A percentile compares a stretch with the other conserved stretches of the same genome.
These are phyloP conservation scores for Rutilus rutilus DNA, from an alignment of 2,113 vertebrate species.

Conservation along the genomic window DNA sequence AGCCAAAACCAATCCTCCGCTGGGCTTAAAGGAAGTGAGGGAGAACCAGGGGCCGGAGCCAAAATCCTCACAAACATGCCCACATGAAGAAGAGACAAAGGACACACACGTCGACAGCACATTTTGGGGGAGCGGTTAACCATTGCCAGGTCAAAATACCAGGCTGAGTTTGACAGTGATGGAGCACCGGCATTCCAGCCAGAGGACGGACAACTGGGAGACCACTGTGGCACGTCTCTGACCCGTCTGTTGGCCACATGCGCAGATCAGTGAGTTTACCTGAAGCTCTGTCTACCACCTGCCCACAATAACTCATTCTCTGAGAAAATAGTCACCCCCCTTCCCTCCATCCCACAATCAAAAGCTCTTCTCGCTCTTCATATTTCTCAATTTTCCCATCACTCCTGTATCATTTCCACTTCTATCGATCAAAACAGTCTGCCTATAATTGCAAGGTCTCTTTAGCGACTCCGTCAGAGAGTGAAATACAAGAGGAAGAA, in stretches of 20 bases:
- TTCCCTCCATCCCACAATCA: constrained; percentile 19
- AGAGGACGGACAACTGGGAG: constrained; percentile 37
- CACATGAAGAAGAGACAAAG: constrained; percentile 7
- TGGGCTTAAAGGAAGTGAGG: constrained; percentile 14
- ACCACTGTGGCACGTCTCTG: constrained; percentile 14
- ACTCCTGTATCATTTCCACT: constrained; percentile 54
- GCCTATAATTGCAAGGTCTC: constrained; percentile 64
- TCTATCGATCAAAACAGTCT: constrained; percentile 65
- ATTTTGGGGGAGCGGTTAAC: constrained; percentile 23
- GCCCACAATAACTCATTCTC: constrained; percentile 33
- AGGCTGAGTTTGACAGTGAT: constrained; percentile 41
- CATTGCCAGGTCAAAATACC: constrained; percentile 23
- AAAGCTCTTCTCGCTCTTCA: not conserved
- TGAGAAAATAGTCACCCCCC: not conserved
- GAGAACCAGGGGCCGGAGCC: constrained; percentile 31
- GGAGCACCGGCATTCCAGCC: constrained; percentile 36
- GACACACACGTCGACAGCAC: not conserved
- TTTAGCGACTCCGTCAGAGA: constrained; percentile 47
- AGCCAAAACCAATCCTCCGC: constrained; percentile 53
- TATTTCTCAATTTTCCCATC: constrained; percentile 38
- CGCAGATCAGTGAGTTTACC: constrained; percentile 68
- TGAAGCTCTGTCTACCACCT: constrained; percentile 53
- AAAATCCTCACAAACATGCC: not conserved
- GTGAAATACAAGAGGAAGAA: constrained; percentile 48
- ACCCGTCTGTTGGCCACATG: constrained; percentile 44